Conservation (phyloP, 1,140 invertebrate species). For the Drosophila arizonae region DNA sequence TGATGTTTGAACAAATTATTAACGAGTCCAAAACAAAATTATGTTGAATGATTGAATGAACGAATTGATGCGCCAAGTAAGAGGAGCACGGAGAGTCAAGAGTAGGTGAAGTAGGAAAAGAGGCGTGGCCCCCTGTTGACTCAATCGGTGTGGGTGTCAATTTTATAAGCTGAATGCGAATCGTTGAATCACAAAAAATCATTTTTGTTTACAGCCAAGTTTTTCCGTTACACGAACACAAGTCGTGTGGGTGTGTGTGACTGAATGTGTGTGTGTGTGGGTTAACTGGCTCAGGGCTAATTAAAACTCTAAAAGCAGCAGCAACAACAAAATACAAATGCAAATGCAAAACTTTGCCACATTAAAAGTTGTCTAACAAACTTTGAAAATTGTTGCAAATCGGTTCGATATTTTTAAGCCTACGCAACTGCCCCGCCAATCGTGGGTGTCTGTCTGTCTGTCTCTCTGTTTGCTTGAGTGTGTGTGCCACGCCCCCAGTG, state of each 20-base stretch:
- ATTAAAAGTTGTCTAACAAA: conserved; percentile 42
- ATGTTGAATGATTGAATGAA: conserved; percentile 2
- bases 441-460: conserved; percentile 43
- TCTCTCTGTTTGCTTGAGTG: conserved; percentile 15
- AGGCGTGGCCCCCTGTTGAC: background rate
- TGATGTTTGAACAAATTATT: conserved; percentile 63
- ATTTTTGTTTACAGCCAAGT: conserved; percentile 31
- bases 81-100: background rate
- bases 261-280: conserved; percentile 26
- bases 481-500: conserved; percentile 10
- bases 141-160: conserved; percentile 38
- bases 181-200: conserved; percentile 32
- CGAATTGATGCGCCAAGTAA: background rate
- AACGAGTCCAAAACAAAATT: conserved; percentile 32
- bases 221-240: conserved; percentile 68
- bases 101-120: background rate
- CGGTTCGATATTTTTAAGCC: conserved; percentile 13
- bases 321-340: conserved; percentile 24
- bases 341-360: conserved; percentile 41
- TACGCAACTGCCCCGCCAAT: conserved; percentile 25
- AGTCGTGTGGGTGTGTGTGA: conserved; percentile 30
- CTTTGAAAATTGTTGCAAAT: conserved; percentile 20
- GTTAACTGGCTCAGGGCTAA: conserved; percentile 76
- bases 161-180: conserved; percentile 51
- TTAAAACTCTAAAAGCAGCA: conserved; percentile 55